Percentiles rank a stretch among this genome's conserved stretches.
phyloP scores from a whole-genome alignment of 1,140 invertebrate species.

The Cydia amplana region DNA sequence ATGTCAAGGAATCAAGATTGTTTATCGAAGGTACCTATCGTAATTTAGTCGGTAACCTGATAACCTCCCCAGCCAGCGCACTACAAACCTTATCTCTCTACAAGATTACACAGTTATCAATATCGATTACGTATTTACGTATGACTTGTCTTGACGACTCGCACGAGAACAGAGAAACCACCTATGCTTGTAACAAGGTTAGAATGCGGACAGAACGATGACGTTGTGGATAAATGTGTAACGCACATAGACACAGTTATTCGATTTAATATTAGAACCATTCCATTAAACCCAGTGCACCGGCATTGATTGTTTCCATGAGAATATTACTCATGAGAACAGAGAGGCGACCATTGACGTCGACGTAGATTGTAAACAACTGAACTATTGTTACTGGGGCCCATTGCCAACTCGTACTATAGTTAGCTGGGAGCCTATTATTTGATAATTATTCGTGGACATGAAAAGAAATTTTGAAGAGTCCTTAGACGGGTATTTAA shows the following conservation, averaged over 20 bases:
- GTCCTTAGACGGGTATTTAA: neutral
- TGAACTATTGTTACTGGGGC: constrained; percentile 20
- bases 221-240: constrained; percentile 26
- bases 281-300: constrained; percentile 55
- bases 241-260: constrained; percentile 40
- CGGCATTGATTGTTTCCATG: constrained; percentile 65
- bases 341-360: constrained; percentile 48
- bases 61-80: neutral
- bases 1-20: neutral
- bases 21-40: neutral
- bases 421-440: neutral
- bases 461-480: constrained; percentile 8
- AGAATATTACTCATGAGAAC: constrained; percentile 62
- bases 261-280: constrained; percentile 52
- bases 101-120: constrained; percentile 17
- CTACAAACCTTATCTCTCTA: neutral
- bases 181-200: constrained; percentile 14
- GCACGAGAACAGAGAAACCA: constrained; percentile 6
- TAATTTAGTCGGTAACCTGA: constrained; percentile 1
- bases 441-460: constrained; percentile 16
- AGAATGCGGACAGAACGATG: constrained; percentile 9
- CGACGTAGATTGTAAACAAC: constrained; percentile 40
- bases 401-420: constrained; percentile 13
- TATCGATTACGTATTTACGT: constrained; percentile 14
- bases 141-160: constrained; percentile 22